Evolutionary conservation across 2,888 invertebrate genomes (phyloP).

Genomic region (Caenorhabditis sp.): DNA sequence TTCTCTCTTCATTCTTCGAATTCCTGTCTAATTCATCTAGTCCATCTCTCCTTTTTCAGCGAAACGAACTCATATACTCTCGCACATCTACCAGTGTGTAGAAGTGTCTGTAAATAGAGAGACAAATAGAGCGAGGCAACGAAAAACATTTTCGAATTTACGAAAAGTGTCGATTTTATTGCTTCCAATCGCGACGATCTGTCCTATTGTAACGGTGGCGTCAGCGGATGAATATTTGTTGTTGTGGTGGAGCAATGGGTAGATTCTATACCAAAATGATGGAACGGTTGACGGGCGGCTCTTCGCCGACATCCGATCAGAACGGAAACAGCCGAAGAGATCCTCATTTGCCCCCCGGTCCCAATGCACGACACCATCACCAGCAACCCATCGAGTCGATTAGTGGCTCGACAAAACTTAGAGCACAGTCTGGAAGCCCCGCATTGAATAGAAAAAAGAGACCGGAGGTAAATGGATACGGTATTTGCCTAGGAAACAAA

Average conservation of each 20-base stretch:
- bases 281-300: constrained; percentile 61
- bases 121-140: neutral
- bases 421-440: constrained; percentile 65
- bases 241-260: constrained; percentile 62
- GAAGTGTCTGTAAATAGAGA: constrained; percentile 27
- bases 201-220: constrained; percentile 18
- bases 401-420: constrained; percentile 37
- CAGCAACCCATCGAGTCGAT: constrained; percentile 35
- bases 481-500: too few species aligned
- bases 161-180: constrained; percentile 31
- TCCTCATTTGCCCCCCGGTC: neutral
- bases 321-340: constrained; percentile 25
- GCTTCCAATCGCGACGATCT: neutral
- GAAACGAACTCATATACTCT: constrained; percentile 43
- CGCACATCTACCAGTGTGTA: constrained; percentile 8
- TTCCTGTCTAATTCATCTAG: neutral
- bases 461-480: constrained; percentile 56
- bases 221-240: constrained; percentile 57
- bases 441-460: constrained; percentile 47
- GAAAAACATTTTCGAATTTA: constrained; percentile 28
- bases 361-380: constrained; percentile 25
- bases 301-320: constrained; percentile 48
- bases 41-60: constrained; percentile 32
- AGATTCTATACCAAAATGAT: constrained; percentile 65
- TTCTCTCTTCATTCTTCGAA: constrained; percentile 6